Evolutionary conservation across 2,888 invertebrate genomes (phyloP).

Genomic region (Philonicus albiceps): DNA sequence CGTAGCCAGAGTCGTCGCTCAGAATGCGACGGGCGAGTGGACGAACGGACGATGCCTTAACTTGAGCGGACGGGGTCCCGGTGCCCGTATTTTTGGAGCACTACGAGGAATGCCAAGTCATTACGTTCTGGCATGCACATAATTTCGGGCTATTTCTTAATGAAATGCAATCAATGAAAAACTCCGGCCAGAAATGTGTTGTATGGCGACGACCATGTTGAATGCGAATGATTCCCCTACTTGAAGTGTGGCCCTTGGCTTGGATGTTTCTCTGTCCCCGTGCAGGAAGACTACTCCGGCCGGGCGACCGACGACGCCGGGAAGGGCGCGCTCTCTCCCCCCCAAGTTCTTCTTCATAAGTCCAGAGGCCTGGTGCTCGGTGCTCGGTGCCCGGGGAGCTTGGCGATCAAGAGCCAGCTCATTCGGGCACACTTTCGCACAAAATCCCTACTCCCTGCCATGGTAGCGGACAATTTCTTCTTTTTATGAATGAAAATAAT

Average conservation of each 20-base stretch:
- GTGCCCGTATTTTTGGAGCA: slow-evolving; percentile 21
- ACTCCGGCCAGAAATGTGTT: background rate
- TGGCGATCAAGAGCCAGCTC: background rate
- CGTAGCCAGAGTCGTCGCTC: background rate
- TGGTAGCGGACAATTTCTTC: slow-evolving; percentile 15
- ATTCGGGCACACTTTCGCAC: background rate
- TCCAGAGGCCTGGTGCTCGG: background rate
- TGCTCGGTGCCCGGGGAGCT: background rate
- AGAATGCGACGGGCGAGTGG: background rate
- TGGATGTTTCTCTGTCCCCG: background rate
- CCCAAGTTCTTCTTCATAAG: too few relatives aligned
- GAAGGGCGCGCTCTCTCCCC: background rate
- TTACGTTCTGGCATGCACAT: slow-evolving; percentile 31
- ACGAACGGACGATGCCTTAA: background rate
- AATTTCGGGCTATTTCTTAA: slow-evolving; percentile 27
- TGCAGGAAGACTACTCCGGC: background rate
- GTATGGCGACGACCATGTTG: background rate
- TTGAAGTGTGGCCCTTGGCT: background rate
- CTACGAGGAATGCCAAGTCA: slow-evolving; percentile 33
- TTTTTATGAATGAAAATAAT: slow-evolving; percentile 39
- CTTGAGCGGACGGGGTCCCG: background rate
- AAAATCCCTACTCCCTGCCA: background rate
- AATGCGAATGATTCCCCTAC: background rate
- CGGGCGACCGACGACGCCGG: background rate
- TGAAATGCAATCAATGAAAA: slow-evolving; percentile 41